Conservation (phyloP, 2,888 invertebrate genomes). For the Synanthedon myopaeformis region DNA sequence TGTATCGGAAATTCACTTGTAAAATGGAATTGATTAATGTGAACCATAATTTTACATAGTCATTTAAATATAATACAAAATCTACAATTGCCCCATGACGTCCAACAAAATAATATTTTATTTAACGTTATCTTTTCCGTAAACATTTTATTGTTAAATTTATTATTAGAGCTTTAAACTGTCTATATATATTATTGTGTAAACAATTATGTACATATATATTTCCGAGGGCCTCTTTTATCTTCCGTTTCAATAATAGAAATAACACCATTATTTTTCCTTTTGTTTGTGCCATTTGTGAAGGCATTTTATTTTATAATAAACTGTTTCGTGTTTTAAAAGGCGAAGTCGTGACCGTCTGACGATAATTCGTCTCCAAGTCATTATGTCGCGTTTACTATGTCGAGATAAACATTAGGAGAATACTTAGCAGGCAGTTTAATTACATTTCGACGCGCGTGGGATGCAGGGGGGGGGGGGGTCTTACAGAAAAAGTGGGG, state of each 20-base stretch:
- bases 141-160: neutral
- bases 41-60: no score
- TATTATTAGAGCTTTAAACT: neutral
- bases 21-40: no score
- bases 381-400: neutral
- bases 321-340: neutral
- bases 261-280: neutral
- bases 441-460: constrained; percentile 1
- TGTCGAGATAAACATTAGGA: constrained; percentile 1
- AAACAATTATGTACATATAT: neutral
- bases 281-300: neutral
- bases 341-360: neutral
- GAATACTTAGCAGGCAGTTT: constrained; percentile 1
- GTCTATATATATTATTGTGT: neutral
- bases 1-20: no score
- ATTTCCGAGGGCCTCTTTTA: neutral
- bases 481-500: neutral
- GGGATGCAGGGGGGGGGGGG: neutral
- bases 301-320: neutral
- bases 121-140: neutral
- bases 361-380: neutral
- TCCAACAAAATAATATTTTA: no score
- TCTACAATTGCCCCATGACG: no score
- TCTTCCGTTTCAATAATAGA: neutral
- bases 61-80: no score